Conservation (phyloP, 2,797 vertebrate species). For the Champsocephalus esox region DNA sequence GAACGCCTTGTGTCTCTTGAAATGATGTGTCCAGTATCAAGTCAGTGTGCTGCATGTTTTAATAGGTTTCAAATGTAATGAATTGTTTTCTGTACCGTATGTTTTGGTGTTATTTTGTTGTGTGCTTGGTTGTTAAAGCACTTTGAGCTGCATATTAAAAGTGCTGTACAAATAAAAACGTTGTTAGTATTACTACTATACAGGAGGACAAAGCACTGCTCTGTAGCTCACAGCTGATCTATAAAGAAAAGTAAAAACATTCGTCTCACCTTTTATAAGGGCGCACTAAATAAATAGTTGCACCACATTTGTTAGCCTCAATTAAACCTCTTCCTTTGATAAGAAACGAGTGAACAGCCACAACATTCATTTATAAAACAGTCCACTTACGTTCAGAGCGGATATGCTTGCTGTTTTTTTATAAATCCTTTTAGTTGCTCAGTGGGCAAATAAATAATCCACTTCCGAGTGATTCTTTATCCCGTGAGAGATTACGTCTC, state of each 20-base stretch:
- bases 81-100: too few species aligned
- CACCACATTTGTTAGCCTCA: not conserved
- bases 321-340: not conserved
- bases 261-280: not conserved
- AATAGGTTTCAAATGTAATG: too few species aligned
- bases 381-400: slow-evolving; percentile 9
- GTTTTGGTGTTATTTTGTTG: too few species aligned
- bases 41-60: too few species aligned
- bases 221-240: not conserved
- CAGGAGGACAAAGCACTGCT: too few species aligned
- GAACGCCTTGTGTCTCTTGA: too few species aligned
- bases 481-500: slow-evolving; percentile 42
- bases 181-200: too few species aligned
- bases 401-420: slow-evolving; percentile 10
- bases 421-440: slow-evolving; percentile 40
- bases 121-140: too few species aligned
- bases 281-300: not conserved
- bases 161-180: too few species aligned
- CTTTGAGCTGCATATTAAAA: too few species aligned
- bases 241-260: not conserved
- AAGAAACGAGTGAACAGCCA: not conserved
- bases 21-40: too few species aligned
- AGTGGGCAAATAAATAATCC: slow-evolving; percentile 57
- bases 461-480: slow-evolving; percentile 42
- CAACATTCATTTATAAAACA: slow-evolving; percentile 1